Percentiles rank a stretch among this genome's conserved stretches.
Evolutionary conservation across 1,140 invertebrate species (phyloP).

Genomic region (Tribolium madens): DNA sequence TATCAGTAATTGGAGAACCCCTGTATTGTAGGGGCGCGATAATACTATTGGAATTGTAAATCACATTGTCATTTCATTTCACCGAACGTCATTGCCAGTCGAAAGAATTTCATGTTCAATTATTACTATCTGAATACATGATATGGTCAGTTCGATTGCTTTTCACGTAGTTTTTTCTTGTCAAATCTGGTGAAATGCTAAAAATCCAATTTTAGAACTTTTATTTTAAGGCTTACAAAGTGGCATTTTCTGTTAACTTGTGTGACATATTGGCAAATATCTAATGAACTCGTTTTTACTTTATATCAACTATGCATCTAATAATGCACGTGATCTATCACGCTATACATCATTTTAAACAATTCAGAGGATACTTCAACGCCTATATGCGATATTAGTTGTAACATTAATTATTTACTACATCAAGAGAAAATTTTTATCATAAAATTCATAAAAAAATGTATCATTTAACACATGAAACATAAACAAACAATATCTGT

Average conservation of each 20-base stretch:
- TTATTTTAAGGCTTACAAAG: not conserved
- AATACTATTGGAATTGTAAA: constrained; percentile 59
- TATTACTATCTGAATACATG: constrained; percentile 43
- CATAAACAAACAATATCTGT: too few species aligned
- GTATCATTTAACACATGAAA: too few species aligned
- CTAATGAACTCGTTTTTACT: not conserved
- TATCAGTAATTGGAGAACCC: constrained; percentile 56
- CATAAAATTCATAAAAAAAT: too few species aligned
- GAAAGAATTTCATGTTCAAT: constrained; percentile 47
- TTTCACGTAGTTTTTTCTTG: constrained; percentile 16
- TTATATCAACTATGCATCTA: not conserved
- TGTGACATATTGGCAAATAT: not conserved
- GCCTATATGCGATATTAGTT: too few species aligned
- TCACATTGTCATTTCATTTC: constrained; percentile 59
- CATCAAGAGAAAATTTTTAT: too few species aligned
- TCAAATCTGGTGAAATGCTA: not conserved
- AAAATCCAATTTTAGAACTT: not conserved
- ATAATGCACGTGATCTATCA: not conserved
- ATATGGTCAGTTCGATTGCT: constrained; percentile 28
- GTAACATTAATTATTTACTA: too few species aligned
- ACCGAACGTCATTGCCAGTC: constrained; percentile 49
- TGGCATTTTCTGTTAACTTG: not conserved
- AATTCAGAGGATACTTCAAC: too few species aligned
- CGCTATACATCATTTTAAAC: not conserved
- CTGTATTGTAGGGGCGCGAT: constrained; percentile 51